phyloP scores from a whole-genome alignment of 2,113 vertebrate species.

The Lynx canadensis region DNA sequence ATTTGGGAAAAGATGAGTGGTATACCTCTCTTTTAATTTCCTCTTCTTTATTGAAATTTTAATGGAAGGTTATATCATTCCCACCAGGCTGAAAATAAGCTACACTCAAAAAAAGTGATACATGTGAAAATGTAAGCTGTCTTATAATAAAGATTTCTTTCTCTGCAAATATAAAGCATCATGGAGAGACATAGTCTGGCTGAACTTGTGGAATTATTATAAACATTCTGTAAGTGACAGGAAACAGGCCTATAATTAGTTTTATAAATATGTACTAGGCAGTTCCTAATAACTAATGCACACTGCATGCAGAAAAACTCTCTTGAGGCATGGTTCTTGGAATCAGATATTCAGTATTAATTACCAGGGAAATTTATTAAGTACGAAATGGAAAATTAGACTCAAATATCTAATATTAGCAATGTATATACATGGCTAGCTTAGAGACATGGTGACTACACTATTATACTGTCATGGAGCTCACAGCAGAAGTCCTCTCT shows the following conservation, averaged over 20 bases:
- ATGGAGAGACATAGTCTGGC: conserved; percentile 19
- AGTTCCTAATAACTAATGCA: conserved; percentile 65
- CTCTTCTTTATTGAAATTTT: conserved; percentile 51
- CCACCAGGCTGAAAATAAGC: conserved; percentile 59
- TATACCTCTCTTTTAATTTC: conserved; percentile 35
- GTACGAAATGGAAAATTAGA: conserved; percentile 42
- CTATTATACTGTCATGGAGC: background rate
- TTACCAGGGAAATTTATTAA: conserved; percentile 46
- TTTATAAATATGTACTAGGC: conserved; percentile 64
- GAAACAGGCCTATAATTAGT: conserved; percentile 56
- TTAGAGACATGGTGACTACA: background rate
- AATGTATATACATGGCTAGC: background rate
- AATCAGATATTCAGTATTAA: conserved; percentile 66
- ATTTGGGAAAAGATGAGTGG: background rate
- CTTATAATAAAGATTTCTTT: conserved; percentile 59
- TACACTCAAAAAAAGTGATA: conserved; percentile 55
- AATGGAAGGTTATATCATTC: conserved; percentile 48
- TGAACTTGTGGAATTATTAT: conserved; percentile 53
- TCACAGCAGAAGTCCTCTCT: background rate
- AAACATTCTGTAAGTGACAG: conserved; percentile 38
- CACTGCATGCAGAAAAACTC: background rate
- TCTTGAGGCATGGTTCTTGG: conserved; percentile 58
- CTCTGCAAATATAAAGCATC: conserved; percentile 46
- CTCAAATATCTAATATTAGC: background rate
- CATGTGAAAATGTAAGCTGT: conserved; percentile 41